Conservation (phyloP, 1,140 invertebrate species). For the Drosophila sturtevanti region DNA sequence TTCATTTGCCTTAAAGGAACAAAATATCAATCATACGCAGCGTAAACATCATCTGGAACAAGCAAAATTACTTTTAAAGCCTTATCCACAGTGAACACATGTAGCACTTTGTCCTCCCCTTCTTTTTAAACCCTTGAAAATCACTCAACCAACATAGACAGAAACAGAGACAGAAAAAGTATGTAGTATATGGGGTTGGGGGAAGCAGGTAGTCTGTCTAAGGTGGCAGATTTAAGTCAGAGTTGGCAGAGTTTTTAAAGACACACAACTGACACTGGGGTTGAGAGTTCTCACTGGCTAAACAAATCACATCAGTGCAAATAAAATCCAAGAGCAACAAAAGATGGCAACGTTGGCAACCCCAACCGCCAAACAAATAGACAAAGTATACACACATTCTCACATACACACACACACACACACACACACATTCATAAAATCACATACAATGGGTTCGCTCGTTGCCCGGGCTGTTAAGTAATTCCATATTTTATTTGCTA, state of each 20-base stretch:
- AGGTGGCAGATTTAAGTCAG: not conserved
- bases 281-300: conserved; percentile 33
- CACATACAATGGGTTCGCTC: conserved; percentile 31
- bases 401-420: conserved; percentile 10
- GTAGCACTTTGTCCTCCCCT: conserved; percentile 58
- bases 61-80: conserved; percentile 74
- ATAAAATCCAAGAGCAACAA: conserved; percentile 72
- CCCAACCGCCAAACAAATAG: conserved; percentile 65
- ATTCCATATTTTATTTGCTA: conserved; percentile 78
- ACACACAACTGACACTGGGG: conserved; percentile 49
- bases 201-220: not conserved
- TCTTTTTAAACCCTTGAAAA: conserved; percentile 8
- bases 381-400: conserved; percentile 21
- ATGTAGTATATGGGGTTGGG: not conserved
- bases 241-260: conserved; percentile 66
- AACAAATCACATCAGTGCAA: conserved; percentile 79
- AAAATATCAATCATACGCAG: conserved; percentile 64
- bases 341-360: conserved; percentile 28
- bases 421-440: conserved; percentile 23
- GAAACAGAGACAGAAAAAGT: not conserved
- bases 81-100: conserved; percentile 49
- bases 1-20: conserved; percentile 13
- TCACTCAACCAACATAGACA: conserved; percentile 13
- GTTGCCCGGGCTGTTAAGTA: conserved; percentile 64
- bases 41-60: conserved; percentile 42